phyloP scores from a whole-genome alignment of 2,113 vertebrate genomes.

The Aegotheles bennettii region DNA sequence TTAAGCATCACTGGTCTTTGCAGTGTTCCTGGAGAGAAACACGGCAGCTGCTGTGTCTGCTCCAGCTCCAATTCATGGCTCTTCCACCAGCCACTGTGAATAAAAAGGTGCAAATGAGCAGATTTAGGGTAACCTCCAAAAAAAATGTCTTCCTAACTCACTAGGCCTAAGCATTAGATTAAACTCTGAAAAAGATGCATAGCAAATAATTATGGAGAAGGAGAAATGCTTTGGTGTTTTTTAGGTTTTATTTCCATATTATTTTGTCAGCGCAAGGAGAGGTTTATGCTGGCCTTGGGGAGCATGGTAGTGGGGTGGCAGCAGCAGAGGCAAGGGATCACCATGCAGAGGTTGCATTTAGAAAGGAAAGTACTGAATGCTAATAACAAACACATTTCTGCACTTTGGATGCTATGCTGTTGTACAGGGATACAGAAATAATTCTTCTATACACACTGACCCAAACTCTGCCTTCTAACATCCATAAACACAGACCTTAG shows the following conservation, averaged over 20 bases:
- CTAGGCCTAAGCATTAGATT: accelerated
- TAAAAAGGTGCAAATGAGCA: neutral
- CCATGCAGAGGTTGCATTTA: neutral
- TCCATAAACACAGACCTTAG: neutral
- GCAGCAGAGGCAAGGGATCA: neutral
- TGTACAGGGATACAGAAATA: neutral
- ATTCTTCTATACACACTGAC: neutral
- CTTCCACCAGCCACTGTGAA: neutral
- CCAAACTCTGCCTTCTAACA: neutral
- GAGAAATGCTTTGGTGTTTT: neutral
- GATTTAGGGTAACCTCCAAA: neutral
- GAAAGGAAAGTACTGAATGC: neutral
- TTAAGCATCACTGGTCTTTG: neutral
- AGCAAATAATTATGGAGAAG: neutral
- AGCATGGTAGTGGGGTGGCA: neutral
- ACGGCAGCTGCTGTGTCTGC: accelerated
- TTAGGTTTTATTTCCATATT: neutral
- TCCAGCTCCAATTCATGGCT: neutral
- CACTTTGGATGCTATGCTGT: neutral
- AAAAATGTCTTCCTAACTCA: neutral
- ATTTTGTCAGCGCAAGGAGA: neutral
- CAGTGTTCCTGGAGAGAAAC: neutral
- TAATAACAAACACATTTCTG: neutral
- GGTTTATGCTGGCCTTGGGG: neutral
- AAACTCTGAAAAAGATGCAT: neutral